Conservation (phyloP, 2,113 vertebrate genomes). For the Podarcis muralis region DNA sequence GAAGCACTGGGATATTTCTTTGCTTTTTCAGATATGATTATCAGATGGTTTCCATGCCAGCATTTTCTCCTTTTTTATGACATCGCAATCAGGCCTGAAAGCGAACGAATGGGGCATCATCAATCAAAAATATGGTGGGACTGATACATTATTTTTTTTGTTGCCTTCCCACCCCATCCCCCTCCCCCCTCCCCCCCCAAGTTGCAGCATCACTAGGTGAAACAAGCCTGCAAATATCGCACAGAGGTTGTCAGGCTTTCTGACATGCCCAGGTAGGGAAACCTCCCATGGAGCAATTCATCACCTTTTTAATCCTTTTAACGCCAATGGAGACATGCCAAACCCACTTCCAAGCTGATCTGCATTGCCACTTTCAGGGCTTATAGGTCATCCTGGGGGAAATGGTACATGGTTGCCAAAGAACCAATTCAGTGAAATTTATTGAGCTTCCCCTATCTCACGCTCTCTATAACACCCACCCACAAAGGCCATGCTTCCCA, state of each 20-base stretch:
- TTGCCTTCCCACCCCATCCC: neutral
- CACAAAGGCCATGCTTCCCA: neutral
- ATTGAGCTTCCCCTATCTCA: neutral
- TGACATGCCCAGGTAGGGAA: constrained; percentile 35
- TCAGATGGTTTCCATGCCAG: neutral
- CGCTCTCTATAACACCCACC: no score
- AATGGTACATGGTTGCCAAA: neutral
- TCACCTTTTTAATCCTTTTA: constrained; percentile 46
- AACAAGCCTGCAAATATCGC: neutral
- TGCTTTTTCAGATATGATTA: constrained; percentile 2
- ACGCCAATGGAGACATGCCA: constrained; percentile 14
- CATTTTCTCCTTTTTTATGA: neutral
- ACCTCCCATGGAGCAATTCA: constrained; percentile 1
- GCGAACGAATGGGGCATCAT: neutral
- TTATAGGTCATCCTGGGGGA: neutral
- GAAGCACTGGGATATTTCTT: neutral
- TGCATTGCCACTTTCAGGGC: constrained; percentile 13
- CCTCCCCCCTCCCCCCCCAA: neutral
- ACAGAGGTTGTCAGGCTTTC: constrained; percentile 4
- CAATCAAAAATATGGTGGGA: neutral
- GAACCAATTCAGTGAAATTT: neutral
- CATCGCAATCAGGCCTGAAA: constrained; percentile 10
- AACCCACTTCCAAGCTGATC: constrained; percentile 1
- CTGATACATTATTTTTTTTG: neutral
- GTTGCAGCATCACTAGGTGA: neutral